A percentile compares a stretch with the other conserved stretches of the same genome.
Evolutionary conservation across 2,113 vertebrate genomes (phyloP).

Genomic region (Leucosticte australis): DNA sequence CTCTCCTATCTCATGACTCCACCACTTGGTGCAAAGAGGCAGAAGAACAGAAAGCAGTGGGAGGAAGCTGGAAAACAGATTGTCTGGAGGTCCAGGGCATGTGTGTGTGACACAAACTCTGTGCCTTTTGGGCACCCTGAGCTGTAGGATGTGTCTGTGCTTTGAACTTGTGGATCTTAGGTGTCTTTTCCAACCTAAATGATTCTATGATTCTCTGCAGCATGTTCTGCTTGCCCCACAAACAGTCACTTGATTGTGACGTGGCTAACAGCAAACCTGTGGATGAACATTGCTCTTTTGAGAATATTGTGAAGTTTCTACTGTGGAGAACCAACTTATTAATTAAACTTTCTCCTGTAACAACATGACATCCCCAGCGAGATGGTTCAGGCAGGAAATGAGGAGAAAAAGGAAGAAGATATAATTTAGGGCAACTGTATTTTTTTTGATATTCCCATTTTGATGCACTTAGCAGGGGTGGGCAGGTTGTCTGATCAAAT

Average conservation of each 20-base stretch:
- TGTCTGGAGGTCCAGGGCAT: neutral
- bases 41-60: neutral
- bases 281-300: neutral
- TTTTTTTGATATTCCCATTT: neutral
- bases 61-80: neutral
- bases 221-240: neutral
- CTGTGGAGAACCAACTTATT: fast-evolving
- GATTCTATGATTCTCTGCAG: neutral
- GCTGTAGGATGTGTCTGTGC: neutral
- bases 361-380: neutral
- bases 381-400: neutral
- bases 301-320: neutral
- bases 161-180: too few species aligned
- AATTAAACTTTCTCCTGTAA: neutral
- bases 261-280: neutral
- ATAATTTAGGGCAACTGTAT: neutral
- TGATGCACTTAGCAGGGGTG: neutral
- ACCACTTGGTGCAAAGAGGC: neutral
- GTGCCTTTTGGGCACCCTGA: neutral
- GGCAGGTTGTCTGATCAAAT: neutral
- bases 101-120: neutral
- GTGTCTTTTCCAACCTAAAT: neutral
- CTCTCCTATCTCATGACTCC: neutral
- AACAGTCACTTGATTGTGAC: neutral
- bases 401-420: neutral